Conservation (phyloP, 2,113 vertebrate species). For the Erythrolamprus reginae region DNA sequence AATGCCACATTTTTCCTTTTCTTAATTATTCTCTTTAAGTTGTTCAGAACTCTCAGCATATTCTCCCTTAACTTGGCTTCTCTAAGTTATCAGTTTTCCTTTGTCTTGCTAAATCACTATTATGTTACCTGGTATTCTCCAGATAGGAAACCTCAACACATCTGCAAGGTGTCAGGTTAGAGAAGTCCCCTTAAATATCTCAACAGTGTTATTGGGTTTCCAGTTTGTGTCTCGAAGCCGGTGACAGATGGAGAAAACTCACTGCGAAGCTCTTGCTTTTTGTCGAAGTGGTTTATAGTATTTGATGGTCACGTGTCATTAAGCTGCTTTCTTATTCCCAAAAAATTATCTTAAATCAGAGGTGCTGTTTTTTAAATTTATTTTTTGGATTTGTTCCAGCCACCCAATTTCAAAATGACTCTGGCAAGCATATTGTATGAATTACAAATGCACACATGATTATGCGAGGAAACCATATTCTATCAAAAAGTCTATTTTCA, state of each 20-base stretch:
- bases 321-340: neutral
- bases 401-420: no score
- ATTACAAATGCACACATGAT: neutral
- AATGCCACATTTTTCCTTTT: neutral
- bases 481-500: neutral
- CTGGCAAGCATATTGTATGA: no score
- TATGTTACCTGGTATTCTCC: neutral
- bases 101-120: neutral
- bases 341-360: neutral
- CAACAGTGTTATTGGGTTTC: neutral
- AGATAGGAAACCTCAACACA: neutral
- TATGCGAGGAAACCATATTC: neutral
- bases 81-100: neutral
- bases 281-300: neutral
- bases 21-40: neutral
- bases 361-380: neutral
- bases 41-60: neutral
- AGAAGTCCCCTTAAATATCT: neutral
- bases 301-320: neutral
- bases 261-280: neutral
- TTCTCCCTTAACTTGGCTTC: neutral
- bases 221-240: neutral
- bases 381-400: no score
- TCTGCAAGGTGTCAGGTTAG: neutral
- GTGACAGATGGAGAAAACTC: neutral